Conservation (phyloP, 2,888 invertebrate species). For the Melolontha melolontha region DNA sequence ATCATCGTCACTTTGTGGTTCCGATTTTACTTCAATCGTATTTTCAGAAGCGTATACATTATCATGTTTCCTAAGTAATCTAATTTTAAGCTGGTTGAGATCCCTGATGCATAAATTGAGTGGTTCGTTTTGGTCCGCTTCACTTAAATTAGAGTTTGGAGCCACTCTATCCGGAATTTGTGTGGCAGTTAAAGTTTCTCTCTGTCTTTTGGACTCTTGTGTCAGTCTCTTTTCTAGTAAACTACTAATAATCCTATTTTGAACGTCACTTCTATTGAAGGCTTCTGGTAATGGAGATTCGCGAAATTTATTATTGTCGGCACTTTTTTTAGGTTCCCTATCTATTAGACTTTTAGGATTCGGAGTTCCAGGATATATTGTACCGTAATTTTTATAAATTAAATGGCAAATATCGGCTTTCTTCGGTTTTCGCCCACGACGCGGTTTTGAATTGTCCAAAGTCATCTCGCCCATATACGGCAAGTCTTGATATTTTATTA, state of each 20-base stretch:
- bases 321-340: conserved; percentile 51
- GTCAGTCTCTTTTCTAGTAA: conserved; percentile 77
- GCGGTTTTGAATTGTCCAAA: conserved; percentile 86
- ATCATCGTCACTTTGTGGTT: conserved; percentile 69
- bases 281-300: conserved; percentile 48
- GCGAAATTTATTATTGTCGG: conserved; percentile 46
- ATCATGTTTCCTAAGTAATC: conserved; percentile 73
- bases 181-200: conserved; percentile 47
- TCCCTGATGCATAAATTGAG: conserved; percentile 87
- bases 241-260: conserved; percentile 77
- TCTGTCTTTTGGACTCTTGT: conserved; percentile 71
- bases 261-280: conserved; percentile 72
- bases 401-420: conserved; percentile 93
- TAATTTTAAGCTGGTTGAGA: conserved; percentile 75
- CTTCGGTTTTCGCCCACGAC: conserved; percentile 89
- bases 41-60: conserved; percentile 71
- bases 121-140: conserved; percentile 75
- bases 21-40: conserved; percentile 70
- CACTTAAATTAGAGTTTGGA: conserved; percentile 56
- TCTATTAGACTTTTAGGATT: conserved; percentile 68
- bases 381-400: conserved; percentile 92
- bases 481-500: conserved; percentile 83
- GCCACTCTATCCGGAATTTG: conserved; percentile 62
- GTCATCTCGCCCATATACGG: conserved; percentile 96
- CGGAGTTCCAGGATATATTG: conserved; percentile 83